Evolutionary conservation across 1,140 invertebrate genomes (phyloP).

Genomic region (Microplitis demolitor): DNA sequence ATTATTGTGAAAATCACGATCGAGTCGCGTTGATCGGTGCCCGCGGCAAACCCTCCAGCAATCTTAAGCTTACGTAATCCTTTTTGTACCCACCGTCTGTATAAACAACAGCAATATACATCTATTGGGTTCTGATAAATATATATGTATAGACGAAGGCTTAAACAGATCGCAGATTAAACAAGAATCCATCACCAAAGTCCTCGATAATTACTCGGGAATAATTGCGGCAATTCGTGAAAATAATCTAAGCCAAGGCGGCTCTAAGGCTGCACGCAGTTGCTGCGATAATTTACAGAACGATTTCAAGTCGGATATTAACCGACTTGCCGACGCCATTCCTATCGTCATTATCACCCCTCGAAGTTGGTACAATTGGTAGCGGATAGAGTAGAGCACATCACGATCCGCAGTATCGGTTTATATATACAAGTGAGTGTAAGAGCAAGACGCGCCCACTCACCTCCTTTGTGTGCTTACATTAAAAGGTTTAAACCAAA

Average conservation of each 20-base stretch:
- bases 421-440: too few relatives aligned
- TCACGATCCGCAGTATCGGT: too few relatives aligned
- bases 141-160: background rate
- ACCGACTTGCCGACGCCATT: conserved; percentile 58
- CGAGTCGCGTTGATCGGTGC: conserved; percentile 5
- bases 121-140: too few relatives aligned
- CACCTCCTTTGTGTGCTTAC: too few relatives aligned
- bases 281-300: too few relatives aligned
- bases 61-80: conserved; percentile 5
- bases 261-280: conserved; percentile 33
- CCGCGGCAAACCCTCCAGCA: background rate
- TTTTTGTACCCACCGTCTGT: background rate
- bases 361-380: conserved; percentile 54
- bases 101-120: background rate
- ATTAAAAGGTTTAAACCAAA: background rate
- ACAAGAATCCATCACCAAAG: conserved; percentile 43
- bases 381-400: conserved; percentile 30
- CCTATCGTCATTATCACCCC: conserved; percentile 56
- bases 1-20: conserved; percentile 40
- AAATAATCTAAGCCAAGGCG: conserved; percentile 23
- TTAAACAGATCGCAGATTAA: conserved; percentile 56
- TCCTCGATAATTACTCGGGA: conserved; percentile 56
- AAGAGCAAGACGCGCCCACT: too few relatives aligned
- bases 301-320: conserved; percentile 49
- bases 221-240: conserved; percentile 58